phyloP scores from a whole-genome alignment of 1,140 invertebrate genomes.

The Scaptodrosophila lebanonensis region DNA sequence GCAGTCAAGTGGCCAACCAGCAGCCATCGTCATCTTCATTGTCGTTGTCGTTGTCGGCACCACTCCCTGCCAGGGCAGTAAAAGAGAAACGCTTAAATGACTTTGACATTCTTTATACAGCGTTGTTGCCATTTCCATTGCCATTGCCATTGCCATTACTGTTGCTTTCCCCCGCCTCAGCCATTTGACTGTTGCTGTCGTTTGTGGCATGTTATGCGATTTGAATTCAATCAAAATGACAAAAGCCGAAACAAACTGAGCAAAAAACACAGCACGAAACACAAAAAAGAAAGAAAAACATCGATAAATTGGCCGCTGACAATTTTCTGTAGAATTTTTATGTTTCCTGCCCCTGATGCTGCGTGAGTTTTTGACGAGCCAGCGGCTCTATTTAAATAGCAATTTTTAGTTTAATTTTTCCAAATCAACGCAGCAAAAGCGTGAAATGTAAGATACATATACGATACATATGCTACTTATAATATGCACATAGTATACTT shows the following conservation, averaged over 20 bases:
- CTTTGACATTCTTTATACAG: slow-evolving; percentile 66
- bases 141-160: slow-evolving; percentile 29
- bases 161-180: background rate
- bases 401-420: slow-evolving; percentile 74
- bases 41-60: slow-evolving; percentile 7
- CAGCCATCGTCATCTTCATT: slow-evolving; percentile 16
- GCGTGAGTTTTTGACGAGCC: slow-evolving; percentile 47
- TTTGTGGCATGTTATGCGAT: slow-evolving; percentile 54
- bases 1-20: slow-evolving; percentile 1
- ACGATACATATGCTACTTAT: slow-evolving; percentile 1
- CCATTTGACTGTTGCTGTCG: slow-evolving; percentile 10
- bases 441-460: slow-evolving; percentile 1
- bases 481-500: slow-evolving; percentile 1
- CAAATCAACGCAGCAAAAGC: slow-evolving; percentile 51
- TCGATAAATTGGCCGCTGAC: slow-evolving; percentile 65
- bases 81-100: slow-evolving; percentile 52
- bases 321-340: slow-evolving; percentile 42
- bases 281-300: slow-evolving; percentile 38
- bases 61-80: slow-evolving; percentile 38
- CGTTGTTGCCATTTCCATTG: slow-evolving; percentile 29
- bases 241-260: no score
- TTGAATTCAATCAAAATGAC: slow-evolving; percentile 76
- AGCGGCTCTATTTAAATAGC: slow-evolving; percentile 49
- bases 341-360: slow-evolving; percentile 75
- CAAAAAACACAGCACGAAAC: background rate